Evolutionary conservation across 2,797 vertebrate genomes (phyloP), one percentile per base, ranked within the genome.

Genomic region (Pristis pectinata): DNA sequence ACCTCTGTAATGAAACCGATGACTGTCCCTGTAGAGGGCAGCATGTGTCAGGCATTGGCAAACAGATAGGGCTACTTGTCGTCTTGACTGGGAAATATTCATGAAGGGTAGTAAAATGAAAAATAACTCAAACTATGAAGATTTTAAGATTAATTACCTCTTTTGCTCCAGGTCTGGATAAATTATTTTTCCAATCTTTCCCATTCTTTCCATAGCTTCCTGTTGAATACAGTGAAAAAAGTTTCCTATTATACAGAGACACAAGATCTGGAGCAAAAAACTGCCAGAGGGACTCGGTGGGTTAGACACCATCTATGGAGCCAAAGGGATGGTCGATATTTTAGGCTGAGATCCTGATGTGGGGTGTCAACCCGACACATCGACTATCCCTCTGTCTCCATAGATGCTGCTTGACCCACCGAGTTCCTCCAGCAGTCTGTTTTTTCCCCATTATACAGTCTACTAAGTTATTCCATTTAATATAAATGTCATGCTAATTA

Each of bases 151-250:
- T 59, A 64, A 94, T 97, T 97, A 99, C 99, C 98, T 98, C 96
- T 97, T 97, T 41, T 98, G 97, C 94, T 97, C 96, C 0, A 0
- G 95, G 95, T 98, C 97, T 0, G 98, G 98, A 95, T 96, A 96
- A 95, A 99, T 96, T 0, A 99, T 97, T 96, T 96, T 97, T 76
- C 99, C 98, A 34, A 98, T 97, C 97, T 97, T 98, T 91, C 97
- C 97, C 99, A 99, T 99, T 97, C 97, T 98, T 94, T 96, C 96
- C 98, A 99, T 99, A 61, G 98, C 99, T 96, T 98, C 98, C 99
- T 99, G 95, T 96, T 96, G 96, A 95, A 94, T 19, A 53, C 27
- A 94, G 94, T 53, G 27, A 72, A 76, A 53, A 94, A 94, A 44
- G 30, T 17, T 76, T 94, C 70, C 27, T 70, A 56, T 94, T 56